These are phyloP conservation scores for Leptogaster cylindrica DNA, from an alignment of 2,888 invertebrate genomes.

Conservation along the genomic window DNA sequence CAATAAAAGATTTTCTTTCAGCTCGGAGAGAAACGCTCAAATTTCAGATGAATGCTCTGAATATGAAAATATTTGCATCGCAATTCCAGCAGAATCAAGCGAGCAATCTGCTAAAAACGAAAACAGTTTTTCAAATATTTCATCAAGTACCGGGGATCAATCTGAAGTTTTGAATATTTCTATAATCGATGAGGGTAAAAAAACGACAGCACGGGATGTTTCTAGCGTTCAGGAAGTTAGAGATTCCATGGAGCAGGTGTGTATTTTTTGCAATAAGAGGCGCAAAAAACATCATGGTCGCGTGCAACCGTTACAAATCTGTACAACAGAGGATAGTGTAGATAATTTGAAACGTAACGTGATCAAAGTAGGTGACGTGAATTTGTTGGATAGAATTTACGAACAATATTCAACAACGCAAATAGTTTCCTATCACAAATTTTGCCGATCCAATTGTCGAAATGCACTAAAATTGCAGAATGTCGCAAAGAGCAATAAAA, in stretches of 20 bases:
- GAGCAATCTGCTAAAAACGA: neutral
- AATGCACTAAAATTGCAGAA: neutral
- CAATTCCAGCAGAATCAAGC: too few relatives aligned
- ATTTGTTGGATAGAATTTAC: neutral
- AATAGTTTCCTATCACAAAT: constrained; percentile 22
- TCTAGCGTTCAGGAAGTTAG: neutral
- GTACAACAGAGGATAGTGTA: neutral
- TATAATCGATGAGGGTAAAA: neutral
- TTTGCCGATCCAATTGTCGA: constrained; percentile 6
- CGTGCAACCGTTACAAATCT: neutral
- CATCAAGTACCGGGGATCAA: neutral
- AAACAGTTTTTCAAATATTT: neutral
- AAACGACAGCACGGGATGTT: constrained; percentile 16
- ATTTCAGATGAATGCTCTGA: too few relatives aligned
- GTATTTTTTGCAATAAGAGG: constrained; percentile 6
- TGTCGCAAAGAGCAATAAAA: neutral
- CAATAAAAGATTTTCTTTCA: too few relatives aligned
- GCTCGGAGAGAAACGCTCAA: too few relatives aligned
- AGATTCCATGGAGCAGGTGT: neutral
- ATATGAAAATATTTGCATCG: too few relatives aligned
- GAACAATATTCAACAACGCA: constrained; percentile 6
- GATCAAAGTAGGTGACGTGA: neutral
- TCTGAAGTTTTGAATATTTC: neutral
- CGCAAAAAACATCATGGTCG: neutral
- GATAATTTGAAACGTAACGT: neutral